Conservation (phyloP, 1,140 invertebrate genomes). For the Apis laboriosa region DNA sequence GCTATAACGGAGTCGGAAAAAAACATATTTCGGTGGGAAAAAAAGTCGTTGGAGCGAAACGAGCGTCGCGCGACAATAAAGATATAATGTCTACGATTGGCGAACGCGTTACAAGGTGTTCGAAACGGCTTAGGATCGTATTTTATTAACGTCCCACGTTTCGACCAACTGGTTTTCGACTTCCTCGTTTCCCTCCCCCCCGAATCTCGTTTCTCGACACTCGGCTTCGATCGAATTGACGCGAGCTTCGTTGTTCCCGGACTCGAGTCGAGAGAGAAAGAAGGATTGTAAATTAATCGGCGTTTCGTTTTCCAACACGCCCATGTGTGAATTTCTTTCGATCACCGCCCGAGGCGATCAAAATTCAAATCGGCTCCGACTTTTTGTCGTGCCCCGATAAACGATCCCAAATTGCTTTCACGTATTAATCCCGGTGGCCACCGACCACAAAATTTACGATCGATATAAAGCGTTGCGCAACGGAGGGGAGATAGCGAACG, state of each 20-base stretch:
- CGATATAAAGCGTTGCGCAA: conserved; percentile 8
- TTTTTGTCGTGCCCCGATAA: neutral
- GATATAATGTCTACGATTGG: conserved; percentile 52
- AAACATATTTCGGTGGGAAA: neutral
- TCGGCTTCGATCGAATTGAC: neutral
- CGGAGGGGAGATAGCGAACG: conserved; percentile 3
- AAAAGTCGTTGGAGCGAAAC: neutral
- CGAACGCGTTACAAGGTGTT: conserved; percentile 30
- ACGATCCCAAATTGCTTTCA: conserved; percentile 17
- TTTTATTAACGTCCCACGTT: conserved; percentile 45
- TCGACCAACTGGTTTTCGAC: conserved; percentile 6
- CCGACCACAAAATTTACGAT: conserved; percentile 15
- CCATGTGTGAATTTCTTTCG: conserved; percentile 15
- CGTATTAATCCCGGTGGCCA: conserved; percentile 24
- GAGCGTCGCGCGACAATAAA: conserved; percentile 44
- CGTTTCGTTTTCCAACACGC: conserved; percentile 6
- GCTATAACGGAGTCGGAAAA: too few species aligned
- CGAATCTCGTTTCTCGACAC: neutral
- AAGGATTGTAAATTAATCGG: conserved; percentile 4
- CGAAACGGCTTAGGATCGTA: conserved; percentile 13
- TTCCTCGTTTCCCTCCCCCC: conserved; percentile 5
- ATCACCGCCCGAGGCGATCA: conserved; percentile 15
- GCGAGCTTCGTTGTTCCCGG: neutral
- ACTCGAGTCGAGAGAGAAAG: neutral
- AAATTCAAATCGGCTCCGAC: conserved; percentile 25